These are phyloP conservation scores for Eurytoma californica DNA, from an alignment of 2,888 invertebrate species.

Conservation along the genomic window DNA sequence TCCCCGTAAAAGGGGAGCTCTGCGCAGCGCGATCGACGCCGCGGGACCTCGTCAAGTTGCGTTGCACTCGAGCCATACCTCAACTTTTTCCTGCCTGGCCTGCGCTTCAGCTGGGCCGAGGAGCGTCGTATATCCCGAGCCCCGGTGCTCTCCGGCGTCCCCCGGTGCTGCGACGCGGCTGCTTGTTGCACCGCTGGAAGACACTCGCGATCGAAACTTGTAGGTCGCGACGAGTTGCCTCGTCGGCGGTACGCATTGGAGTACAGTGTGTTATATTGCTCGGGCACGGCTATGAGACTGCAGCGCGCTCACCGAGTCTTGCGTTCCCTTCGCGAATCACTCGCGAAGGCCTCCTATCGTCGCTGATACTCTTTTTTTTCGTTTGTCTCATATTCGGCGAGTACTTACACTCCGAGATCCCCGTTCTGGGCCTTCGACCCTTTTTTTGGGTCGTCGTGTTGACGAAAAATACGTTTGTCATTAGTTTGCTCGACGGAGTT, in stretches of 20 bases:
- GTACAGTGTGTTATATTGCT: constrained; percentile 21
- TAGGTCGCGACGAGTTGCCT: background rate
- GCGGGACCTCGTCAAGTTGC: no score
- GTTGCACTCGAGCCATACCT: no score
- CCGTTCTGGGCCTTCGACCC: background rate
- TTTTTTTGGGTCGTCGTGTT: background rate
- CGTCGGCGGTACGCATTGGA: constrained; percentile 30
- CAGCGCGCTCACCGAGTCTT: constrained; percentile 45
- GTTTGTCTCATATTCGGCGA: background rate
- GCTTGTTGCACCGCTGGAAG: no score
- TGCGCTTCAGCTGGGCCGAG: no score
- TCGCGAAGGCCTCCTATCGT: constrained; percentile 1
- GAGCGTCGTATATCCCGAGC: no score
- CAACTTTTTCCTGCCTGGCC: no score
- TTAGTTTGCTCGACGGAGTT: no score
- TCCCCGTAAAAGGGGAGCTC: no score
- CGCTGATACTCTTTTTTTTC: background rate
- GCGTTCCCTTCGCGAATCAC: constrained; percentile 38
- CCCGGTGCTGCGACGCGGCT: no score
- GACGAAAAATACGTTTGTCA: no score
- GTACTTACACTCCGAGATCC: background rate
- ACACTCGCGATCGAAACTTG: background rate
- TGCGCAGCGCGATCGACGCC: no score
- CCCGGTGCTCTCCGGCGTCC: no score
- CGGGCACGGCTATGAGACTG: constrained; percentile 29